These are phyloP conservation scores for Agapostemon virescens DNA, from an alignment of 2,888 invertebrate genomes.

Conservation along the genomic window DNA sequence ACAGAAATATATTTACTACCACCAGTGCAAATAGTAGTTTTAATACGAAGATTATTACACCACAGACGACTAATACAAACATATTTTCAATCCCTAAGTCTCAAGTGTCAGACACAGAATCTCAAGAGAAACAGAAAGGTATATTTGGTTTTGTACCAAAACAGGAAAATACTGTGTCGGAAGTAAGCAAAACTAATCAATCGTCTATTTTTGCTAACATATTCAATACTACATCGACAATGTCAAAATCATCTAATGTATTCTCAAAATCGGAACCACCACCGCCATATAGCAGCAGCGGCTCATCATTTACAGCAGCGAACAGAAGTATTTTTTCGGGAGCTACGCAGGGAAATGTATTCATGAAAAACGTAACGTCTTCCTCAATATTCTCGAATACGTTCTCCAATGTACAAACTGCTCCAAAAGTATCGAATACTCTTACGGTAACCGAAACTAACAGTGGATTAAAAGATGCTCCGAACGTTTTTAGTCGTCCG, in stretches of 20 bases:
- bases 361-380: slow-evolving; percentile 38
- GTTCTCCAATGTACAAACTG: slow-evolving; percentile 23
- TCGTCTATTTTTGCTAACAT: neutral
- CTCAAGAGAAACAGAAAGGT: slow-evolving; percentile 13
- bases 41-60: slow-evolving; percentile 8
- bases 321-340: slow-evolving; percentile 65
- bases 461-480: slow-evolving; percentile 6
- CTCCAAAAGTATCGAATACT: slow-evolving; percentile 10
- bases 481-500: neutral
- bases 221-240: slow-evolving; percentile 15
- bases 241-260: slow-evolving; percentile 27
- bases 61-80: slow-evolving; percentile 15
- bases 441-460: neutral
- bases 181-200: slow-evolving; percentile 11
- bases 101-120: neutral
- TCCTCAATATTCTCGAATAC: slow-evolving; percentile 36
- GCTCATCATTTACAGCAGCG: slow-evolving; percentile 50
- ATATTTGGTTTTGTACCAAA: slow-evolving; percentile 8
- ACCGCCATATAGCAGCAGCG: neutral
- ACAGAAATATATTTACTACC: slow-evolving; percentile 28
- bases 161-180: neutral
- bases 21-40: neutral
- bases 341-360: slow-evolving; percentile 52
- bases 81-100: neutral
- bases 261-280: slow-evolving; percentile 34